phyloP scores from a whole-genome alignment of 2,113 vertebrate genomes.

The Ursus arctos region DNA sequence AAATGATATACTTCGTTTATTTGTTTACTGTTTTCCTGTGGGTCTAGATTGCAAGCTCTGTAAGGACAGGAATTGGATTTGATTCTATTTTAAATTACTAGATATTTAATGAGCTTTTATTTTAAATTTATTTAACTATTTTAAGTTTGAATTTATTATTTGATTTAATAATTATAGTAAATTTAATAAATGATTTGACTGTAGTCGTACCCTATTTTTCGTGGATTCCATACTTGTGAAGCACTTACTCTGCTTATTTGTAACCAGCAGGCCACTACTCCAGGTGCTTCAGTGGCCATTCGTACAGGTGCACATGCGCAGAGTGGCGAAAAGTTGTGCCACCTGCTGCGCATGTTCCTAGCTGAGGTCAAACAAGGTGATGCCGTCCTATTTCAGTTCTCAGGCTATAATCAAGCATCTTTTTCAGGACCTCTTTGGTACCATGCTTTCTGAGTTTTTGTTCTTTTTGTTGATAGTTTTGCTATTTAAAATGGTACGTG shows the following conservation, averaged over 20 bases:
- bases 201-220: not conserved
- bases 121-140: not conserved
- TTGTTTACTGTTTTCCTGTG: not conserved
- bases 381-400: not conserved
- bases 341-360: accelerated
- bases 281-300: not conserved
- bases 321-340: not conserved
- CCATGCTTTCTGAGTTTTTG: not conserved
- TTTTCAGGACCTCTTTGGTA: not conserved
- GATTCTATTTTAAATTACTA: not conserved
- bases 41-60: not conserved
- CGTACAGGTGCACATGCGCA: not conserved
- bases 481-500: not conserved
- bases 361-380: not conserved
- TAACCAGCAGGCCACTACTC: not conserved
- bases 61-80: not conserved
- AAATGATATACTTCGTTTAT: not conserved
- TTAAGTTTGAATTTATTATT: not conserved
- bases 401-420: not conserved
- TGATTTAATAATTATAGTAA: not conserved
- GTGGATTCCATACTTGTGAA: not conserved
- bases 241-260: not conserved
- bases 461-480: not conserved
- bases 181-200: not conserved
- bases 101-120: not conserved